These are phyloP conservation scores for Protosalanx chinensis DNA, from an alignment of 2,797 vertebrate species.

Conservation along the genomic window DNA sequence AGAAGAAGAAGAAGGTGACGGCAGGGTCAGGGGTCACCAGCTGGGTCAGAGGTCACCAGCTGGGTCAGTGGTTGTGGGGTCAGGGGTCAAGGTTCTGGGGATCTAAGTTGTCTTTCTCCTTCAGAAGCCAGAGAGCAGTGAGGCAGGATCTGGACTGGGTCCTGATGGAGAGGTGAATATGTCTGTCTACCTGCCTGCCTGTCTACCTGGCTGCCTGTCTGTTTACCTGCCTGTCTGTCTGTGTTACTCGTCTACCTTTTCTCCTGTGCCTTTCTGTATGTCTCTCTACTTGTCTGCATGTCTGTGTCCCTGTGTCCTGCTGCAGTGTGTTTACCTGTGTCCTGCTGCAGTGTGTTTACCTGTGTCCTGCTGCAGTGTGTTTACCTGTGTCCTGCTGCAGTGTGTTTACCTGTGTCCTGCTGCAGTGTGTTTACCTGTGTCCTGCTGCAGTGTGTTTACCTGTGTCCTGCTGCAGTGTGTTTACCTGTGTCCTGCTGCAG, in stretches of 20 bases:
- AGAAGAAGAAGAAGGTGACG: constrained; percentile 92
- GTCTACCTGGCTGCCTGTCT: background rate
- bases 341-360: background rate
- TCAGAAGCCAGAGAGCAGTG: constrained; percentile 82
- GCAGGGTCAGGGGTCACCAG: constrained; percentile 10
- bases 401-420: background rate
- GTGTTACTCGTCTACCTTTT: background rate
- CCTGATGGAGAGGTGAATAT: constrained; percentile 88
- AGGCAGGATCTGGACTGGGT: constrained; percentile 80
- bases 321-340: background rate
- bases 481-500: background rate
- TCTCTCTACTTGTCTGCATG: background rate
- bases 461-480: background rate
- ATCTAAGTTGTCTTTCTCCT: constrained; percentile 23
- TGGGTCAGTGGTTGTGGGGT: too few relatives aligned
- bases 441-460: background rate
- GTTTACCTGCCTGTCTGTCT: background rate
- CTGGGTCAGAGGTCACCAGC: background rate
- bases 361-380: background rate
- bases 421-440: background rate
- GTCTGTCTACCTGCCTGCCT: background rate
- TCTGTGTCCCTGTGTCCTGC: background rate
- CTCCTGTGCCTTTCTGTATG: background rate
- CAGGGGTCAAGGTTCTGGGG: background rate
- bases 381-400: background rate